Conservation (phyloP, 2,888 invertebrate genomes). For the Heliconius ethilla region DNA sequence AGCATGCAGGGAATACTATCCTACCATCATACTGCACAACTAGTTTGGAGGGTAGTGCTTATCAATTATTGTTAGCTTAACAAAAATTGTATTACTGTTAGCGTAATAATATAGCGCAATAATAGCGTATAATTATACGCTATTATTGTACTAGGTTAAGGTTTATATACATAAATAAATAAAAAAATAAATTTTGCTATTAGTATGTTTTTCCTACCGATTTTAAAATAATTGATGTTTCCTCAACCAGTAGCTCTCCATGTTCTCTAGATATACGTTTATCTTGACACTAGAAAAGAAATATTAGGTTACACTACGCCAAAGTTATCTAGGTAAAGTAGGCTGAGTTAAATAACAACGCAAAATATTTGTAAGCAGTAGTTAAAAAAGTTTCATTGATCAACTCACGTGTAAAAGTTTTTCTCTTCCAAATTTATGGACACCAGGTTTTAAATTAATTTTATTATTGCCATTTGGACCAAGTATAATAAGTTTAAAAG, state of each 20-base stretch:
- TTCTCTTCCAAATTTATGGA: constrained; percentile 68
- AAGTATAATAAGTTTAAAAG: constrained; percentile 65
- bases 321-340: too few relatives aligned
- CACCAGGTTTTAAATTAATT: constrained; percentile 59
- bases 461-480: constrained; percentile 60
- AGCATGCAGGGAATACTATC: too few relatives aligned
- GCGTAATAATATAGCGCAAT: too few relatives aligned
- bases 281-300: constrained; percentile 71
- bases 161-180: too few relatives aligned
- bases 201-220: constrained; percentile 58
- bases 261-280: constrained; percentile 80
- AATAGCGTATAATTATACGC: too few relatives aligned
- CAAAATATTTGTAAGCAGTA: not conserved
- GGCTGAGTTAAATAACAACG: not conserved
- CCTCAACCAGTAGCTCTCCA: constrained; percentile 68
- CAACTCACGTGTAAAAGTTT: constrained; percentile 65
- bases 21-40: too few relatives aligned
- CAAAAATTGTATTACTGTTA: too few relatives aligned
- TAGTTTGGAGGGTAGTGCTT: too few relatives aligned
- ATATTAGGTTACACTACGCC: not conserved
- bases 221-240: constrained; percentile 65
- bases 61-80: too few relatives aligned
- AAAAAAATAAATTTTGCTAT: too few relatives aligned
- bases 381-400: not conserved
- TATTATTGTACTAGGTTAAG: too few relatives aligned